These are phyloP conservation scores for Halesus radiatus DNA, from an alignment of 1,140 invertebrate species.

Conservation along the genomic window DNA sequence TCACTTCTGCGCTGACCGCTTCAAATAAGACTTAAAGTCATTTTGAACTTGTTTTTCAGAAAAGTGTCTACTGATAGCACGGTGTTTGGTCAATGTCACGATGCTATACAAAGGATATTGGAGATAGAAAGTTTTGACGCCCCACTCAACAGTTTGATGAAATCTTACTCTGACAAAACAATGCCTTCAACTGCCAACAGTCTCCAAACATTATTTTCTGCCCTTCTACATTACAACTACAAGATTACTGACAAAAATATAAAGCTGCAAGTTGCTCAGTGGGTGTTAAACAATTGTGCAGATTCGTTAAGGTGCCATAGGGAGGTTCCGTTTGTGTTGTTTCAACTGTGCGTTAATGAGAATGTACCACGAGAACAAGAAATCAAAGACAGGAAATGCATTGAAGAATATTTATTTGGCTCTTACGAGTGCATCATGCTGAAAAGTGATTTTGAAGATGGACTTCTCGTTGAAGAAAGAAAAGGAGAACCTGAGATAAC, in stretches of 20 bases:
- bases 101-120: conserved; percentile 40
- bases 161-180: conserved; percentile 45
- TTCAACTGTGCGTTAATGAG: conserved; percentile 48
- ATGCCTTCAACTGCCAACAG: conserved; percentile 38
- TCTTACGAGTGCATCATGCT: conserved; percentile 61
- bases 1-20: no score
- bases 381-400: conserved; percentile 33
- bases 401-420: conserved; percentile 63
- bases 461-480: conserved; percentile 42
- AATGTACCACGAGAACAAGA: conserved; percentile 36
- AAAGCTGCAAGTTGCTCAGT: conserved; percentile 46
- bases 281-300: conserved; percentile 25
- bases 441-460: conserved; percentile 63
- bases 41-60: conserved; percentile 41
- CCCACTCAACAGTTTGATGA: conserved; percentile 43
- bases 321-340: conserved; percentile 23
- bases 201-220: conserved; percentile 35
- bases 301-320: not conserved
- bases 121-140: conserved; percentile 24
- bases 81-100: conserved; percentile 45
- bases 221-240: conserved; percentile 41
- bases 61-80: conserved; percentile 45
- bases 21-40: no score
- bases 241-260: conserved; percentile 41
- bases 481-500: not conserved